Base-by-base conservation (phyloP, 2,888 invertebrate species). In the Graphium colonna region DNA sequence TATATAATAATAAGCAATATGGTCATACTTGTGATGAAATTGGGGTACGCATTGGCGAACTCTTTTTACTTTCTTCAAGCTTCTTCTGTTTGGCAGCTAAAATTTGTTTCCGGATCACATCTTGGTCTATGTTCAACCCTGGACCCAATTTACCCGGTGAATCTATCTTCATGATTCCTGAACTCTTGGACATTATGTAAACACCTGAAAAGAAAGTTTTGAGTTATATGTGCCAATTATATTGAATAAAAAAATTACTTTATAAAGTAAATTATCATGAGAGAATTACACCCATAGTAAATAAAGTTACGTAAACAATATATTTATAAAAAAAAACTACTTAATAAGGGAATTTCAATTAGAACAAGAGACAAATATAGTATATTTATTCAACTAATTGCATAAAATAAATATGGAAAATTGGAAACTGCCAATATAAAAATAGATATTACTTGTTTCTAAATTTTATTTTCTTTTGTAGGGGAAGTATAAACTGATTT, bases 151-250 rank as follows among this genome's bases (percentile, higher is more conserved):
- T 91, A 0, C 92, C 92, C 0, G 92, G 91, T 0, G 93, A 92
- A 71, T 94, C 93, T 51, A 94, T 85, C 74, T 94, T 94, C 74
- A 94, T 93, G 48, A 94, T 93, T 39, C 94, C 94, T 33, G 94
- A 93, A 62, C 94, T 94, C 75, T 93, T 93, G 7, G 94, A 94
- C 93, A 95, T 94, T 51, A 94, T 93, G 71, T 94, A 95, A 36
- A 95, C 93, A 62, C 94, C 94, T 65, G 91, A 82, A 62, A 91
- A 53, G 70, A 68, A 8, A 42, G 43, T n/a, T n/a, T n/a, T n/a
- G n/a, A n/a, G n/a, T n/a, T n/a, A n/a, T n/a, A 16, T n/a, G n/a
- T n/a, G n/a, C n/a, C n/a, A n/a, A n/a, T n/a, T n/a, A n/a, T n/a
- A n/a, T n/a, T n/a, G n/a, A n/a, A n/a, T n/a, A n/a, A n/a, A n/a